Evolutionary conservation across 2,888 invertebrate genomes (phyloP).

Genomic region (Enchytraeus crypticus): DNA sequence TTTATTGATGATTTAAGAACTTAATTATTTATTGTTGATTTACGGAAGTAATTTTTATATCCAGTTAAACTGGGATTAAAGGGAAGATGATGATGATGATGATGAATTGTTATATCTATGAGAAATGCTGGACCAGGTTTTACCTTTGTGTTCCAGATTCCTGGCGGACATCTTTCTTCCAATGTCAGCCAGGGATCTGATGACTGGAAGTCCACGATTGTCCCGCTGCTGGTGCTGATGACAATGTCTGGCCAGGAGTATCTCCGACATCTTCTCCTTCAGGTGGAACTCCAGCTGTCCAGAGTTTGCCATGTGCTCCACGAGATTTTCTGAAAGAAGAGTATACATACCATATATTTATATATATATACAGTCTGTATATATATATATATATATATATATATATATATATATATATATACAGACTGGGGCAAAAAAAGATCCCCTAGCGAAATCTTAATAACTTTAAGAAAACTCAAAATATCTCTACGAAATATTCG

Average conservation of each 20-base stretch:
- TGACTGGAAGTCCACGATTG: constrained; percentile 39
- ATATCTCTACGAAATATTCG: no score
- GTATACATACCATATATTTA: not conserved
- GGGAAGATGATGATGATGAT: no score
- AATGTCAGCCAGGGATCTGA: constrained; percentile 84
- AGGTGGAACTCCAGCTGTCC: constrained; percentile 13
- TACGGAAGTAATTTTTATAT: no score
- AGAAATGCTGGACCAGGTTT: no score
- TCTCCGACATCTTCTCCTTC: constrained; percentile 15
- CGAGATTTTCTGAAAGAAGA: constrained; percentile 59
- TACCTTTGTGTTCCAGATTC: constrained; percentile 20
- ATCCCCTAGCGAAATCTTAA: no score
- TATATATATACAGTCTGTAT: no score
- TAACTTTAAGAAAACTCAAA: no score
- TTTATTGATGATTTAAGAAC: no score
- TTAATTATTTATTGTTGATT: no score
- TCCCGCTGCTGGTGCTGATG: constrained; percentile 56
- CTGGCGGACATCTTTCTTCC: constrained; percentile 58
- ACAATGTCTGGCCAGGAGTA: constrained; percentile 15
- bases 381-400: not conserved
- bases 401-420: not conserved
- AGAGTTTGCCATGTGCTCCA: constrained; percentile 78
- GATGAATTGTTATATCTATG: no score
- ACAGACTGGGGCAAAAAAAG: no score
- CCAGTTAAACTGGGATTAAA: no score